Percentiles rank a stretch among this genome's conserved stretches.
Evolutionary conservation across 2,888 invertebrate species (phyloP).

Genomic region (Phania funesta): DNA sequence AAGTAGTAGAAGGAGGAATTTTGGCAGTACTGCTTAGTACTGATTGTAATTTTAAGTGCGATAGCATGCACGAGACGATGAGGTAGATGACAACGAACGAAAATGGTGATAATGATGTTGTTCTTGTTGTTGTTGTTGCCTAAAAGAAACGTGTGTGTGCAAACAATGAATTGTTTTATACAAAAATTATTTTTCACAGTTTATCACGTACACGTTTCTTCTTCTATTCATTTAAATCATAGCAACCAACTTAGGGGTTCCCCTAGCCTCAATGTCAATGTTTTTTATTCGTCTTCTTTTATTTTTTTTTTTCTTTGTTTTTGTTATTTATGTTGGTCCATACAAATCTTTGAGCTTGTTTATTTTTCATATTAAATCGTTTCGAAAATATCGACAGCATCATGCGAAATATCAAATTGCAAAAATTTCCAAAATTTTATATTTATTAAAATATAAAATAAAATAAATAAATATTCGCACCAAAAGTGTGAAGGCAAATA

Average conservation of each 20-base stretch:
- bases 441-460: constrained; percentile 41
- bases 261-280: constrained; percentile 11
- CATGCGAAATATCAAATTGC: constrained; percentile 49
- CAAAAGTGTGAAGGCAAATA: neutral
- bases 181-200: constrained; percentile 42
- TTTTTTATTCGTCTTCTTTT: neutral
- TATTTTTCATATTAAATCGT: constrained; percentile 41
- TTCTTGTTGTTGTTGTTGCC: neutral
- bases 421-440: constrained; percentile 33
- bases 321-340: constrained; percentile 30
- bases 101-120: constrained; percentile 11
- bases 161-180: constrained; percentile 58
- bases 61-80: neutral
- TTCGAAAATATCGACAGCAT: neutral
- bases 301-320: neutral
- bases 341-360: constrained; percentile 31
- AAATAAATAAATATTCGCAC: constrained; percentile 26
- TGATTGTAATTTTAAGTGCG: constrained; percentile 34
- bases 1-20: neutral
- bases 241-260: neutral
- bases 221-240: constrained; percentile 19
- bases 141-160: constrained; percentile 54
- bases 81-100: neutral
- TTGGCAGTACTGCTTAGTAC: constrained; percentile 18
- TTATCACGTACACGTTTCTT: constrained; percentile 55